phyloP scores from a whole-genome alignment of 2,113 vertebrate species.

The Eudyptes chrysolophus region DNA sequence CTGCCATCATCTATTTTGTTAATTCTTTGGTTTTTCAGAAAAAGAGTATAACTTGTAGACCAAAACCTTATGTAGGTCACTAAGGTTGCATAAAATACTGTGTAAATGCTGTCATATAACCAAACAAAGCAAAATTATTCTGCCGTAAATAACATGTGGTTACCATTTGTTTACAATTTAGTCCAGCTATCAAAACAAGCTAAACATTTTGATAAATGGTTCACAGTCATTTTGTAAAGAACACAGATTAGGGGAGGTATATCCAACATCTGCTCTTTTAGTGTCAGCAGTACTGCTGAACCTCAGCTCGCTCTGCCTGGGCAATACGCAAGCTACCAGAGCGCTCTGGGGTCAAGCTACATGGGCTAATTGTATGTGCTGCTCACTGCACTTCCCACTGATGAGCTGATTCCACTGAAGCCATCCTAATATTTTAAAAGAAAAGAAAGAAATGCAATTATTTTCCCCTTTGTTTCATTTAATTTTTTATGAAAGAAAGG shows the following conservation, averaged over 20 bases:
- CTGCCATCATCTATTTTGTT: background rate
- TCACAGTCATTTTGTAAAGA: background rate
- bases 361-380: background rate
- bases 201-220: conserved; percentile 20
- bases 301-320: background rate
- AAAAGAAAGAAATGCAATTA: background rate
- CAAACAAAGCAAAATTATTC: conserved; percentile 33
- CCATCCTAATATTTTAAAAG: background rate
- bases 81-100: conserved; percentile 17
- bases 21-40: conserved; percentile 5
- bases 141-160: background rate
- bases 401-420: background rate
- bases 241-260: background rate
- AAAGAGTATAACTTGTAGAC: background rate
- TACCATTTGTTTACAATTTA: conserved; percentile 52
- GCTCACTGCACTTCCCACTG: background rate
- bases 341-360: background rate
- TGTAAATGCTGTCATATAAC: conserved; percentile 35
- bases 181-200: conserved; percentile 50
- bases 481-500: background rate
- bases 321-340: background rate
- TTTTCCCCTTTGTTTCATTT: background rate
- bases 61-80: conserved; percentile 20
- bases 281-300: background rate
- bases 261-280: background rate